Percentiles rank a stretch among this genome's conserved stretches.
Conservation (phyloP, 2,888 invertebrate species). For the Helobdella robusta region DNA sequence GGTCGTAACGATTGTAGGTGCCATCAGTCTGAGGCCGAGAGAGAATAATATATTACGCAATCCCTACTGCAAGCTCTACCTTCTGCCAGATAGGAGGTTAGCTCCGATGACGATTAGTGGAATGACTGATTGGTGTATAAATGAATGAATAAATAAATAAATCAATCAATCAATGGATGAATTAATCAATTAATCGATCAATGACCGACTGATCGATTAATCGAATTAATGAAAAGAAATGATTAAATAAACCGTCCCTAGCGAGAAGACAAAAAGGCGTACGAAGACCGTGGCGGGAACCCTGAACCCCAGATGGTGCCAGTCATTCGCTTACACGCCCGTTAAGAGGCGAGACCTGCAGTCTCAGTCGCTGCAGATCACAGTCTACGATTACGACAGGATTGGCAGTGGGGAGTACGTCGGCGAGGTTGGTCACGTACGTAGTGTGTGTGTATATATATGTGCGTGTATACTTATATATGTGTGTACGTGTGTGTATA, state of each 20-base stretch:
- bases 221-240: too few species aligned
- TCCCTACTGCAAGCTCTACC: constrained; percentile 77
- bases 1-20: constrained; percentile 81
- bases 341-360: constrained; percentile 77
- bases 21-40: constrained; percentile 71
- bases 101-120: not conserved
- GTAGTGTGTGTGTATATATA: not conserved
- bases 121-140: too few species aligned
- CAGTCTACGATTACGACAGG: constrained; percentile 93
- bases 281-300: constrained; percentile 88
- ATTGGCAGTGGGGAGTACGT: constrained; percentile 79
- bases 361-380: constrained; percentile 75
- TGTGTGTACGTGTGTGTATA: too few species aligned
- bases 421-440: constrained; percentile 65
- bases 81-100: constrained; percentile 75
- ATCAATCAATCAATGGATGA: too few species aligned
- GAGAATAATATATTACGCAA: constrained; percentile 65
- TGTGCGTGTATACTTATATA: too few species aligned
- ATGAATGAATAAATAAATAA: too few species aligned
- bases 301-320: constrained; percentile 92
- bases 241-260: too few species aligned
- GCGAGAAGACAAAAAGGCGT: constrained; percentile 88
- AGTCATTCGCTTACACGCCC: constrained; percentile 85
- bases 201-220: too few species aligned
- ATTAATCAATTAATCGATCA: too few species aligned